Percentiles rank a stretch among this genome's conserved stretches.
Evolutionary conservation across 1,140 invertebrate species (phyloP).

Genomic region (Fopius arisanus): DNA sequence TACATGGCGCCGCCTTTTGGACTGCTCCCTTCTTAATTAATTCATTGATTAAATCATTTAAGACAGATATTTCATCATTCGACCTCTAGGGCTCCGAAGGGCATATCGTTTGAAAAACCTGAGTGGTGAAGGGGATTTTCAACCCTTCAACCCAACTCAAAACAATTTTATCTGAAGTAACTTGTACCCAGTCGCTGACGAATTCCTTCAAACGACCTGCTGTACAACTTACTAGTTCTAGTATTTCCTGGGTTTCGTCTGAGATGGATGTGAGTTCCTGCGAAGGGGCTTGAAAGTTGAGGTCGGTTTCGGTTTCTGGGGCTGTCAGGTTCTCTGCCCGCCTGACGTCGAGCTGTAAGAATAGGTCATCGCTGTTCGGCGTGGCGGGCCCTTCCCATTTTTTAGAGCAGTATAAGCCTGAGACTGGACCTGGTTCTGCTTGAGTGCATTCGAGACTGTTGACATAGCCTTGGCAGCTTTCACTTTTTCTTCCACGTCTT

Average conservation of each 20-base stretch:
- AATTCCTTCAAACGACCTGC: slow-evolving; percentile 12
- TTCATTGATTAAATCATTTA: neutral
- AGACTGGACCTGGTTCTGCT: neutral
- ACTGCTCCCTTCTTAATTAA: slow-evolving; percentile 9
- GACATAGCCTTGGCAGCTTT: slow-evolving; percentile 20
- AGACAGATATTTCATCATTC: neutral
- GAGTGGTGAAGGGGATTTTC: slow-evolving; percentile 3
- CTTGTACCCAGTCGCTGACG: neutral
- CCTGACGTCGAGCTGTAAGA: neutral
- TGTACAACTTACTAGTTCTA: neutral
- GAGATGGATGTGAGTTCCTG: neutral
- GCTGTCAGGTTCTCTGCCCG: neutral
- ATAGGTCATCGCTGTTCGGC: neutral
- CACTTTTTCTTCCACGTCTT: slow-evolving; percentile 24
- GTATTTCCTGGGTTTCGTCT: neutral
- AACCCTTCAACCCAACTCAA: slow-evolving; percentile 19
- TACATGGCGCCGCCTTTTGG: neutral
- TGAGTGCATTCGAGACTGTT: neutral
- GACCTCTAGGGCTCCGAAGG: slow-evolving; percentile 6
- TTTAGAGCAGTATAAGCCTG: neutral
- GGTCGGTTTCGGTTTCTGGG: neutral
- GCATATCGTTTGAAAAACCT: neutral
- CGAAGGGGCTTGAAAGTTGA: neutral
- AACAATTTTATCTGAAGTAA: slow-evolving; percentile 20
- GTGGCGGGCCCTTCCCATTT: slow-evolving; percentile 29